Percentiles rank a stretch among this genome's conserved stretches.
Evolutionary conservation across 1,140 invertebrate genomes (phyloP).

Genomic region (Idris sp.): DNA sequence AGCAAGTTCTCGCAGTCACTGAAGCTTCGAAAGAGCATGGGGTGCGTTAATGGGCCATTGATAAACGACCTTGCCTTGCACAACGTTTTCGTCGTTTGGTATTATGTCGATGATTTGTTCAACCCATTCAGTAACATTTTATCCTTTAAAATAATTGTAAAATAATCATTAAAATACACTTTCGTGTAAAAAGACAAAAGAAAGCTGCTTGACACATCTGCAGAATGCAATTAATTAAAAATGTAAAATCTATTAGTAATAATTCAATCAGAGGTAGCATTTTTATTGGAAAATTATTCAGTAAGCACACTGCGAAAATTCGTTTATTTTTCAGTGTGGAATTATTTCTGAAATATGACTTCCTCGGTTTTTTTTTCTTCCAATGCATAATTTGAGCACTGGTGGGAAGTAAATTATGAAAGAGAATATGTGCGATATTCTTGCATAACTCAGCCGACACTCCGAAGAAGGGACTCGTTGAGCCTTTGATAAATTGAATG

Average conservation of each 20-base stretch:
- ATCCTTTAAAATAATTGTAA: constrained; percentile 30
- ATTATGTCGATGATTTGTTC: constrained; percentile 58
- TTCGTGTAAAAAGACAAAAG: constrained; percentile 31
- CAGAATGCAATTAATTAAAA: constrained; percentile 24
- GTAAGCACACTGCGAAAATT: constrained; percentile 43
- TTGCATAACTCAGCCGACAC: constrained; percentile 44
- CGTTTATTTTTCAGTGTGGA: constrained; percentile 49
- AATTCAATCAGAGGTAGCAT: constrained; percentile 57
- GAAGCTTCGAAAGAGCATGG: constrained; percentile 57
- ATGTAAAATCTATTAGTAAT: constrained; percentile 48
- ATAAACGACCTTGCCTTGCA: constrained; percentile 64
- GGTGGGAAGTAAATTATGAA: constrained; percentile 53
- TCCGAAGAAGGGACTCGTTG: constrained; percentile 49
- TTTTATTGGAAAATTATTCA: constrained; percentile 60
- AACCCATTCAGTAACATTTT: constrained; percentile 53
- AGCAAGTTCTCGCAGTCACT: constrained; percentile 56
- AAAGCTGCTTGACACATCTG: constrained; percentile 15
- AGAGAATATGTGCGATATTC: constrained; percentile 54
- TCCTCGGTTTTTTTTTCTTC: constrained; percentile 51
- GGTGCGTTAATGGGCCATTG: constrained; percentile 68
- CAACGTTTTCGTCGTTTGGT: constrained; percentile 58
- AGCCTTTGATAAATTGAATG: constrained; percentile 74
- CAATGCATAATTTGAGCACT: constrained; percentile 48
- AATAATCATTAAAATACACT: constrained; percentile 19
- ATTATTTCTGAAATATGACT: constrained; percentile 59